Percentiles rank a stretch among this genome's conserved stretches.
phyloP scores from a whole-genome alignment of 2,113 vertebrate genomes.

The Pavo muticus region DNA sequence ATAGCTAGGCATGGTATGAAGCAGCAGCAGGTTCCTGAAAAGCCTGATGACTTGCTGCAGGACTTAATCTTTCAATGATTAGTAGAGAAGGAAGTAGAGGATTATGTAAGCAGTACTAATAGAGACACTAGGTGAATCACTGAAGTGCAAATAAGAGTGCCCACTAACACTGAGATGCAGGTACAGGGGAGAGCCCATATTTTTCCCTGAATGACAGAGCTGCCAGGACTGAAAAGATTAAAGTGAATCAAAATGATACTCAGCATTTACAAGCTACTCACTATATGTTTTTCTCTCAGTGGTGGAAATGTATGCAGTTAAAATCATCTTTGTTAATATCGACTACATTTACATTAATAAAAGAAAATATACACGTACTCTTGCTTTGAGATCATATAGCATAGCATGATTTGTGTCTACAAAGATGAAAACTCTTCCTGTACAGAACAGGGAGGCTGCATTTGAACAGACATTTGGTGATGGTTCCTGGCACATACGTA shows the following conservation, averaged over 20 bases:
- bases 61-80: not conserved
- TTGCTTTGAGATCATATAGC: not conserved
- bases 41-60: not conserved
- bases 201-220: not conserved
- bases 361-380: not conserved
- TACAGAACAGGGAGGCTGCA: not conserved
- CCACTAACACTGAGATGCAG: not conserved
- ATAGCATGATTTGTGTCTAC: not conserved
- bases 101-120: not conserved
- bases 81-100: not conserved
- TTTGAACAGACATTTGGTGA: accelerated
- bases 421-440: not conserved
- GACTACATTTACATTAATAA: not conserved
- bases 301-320: not conserved
- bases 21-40: accelerated
- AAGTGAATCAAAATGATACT: not conserved
- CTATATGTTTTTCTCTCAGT: not conserved
- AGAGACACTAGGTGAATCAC: not conserved
- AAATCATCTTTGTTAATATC: not conserved
- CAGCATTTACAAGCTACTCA: not conserved
- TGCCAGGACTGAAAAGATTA: not conserved
- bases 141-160: accelerated
- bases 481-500: not conserved
- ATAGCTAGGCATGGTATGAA: not conserved
- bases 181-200: not conserved